Conservation (phyloP, 2,888 invertebrate genomes). For the Poecilus cupreus region DNA sequence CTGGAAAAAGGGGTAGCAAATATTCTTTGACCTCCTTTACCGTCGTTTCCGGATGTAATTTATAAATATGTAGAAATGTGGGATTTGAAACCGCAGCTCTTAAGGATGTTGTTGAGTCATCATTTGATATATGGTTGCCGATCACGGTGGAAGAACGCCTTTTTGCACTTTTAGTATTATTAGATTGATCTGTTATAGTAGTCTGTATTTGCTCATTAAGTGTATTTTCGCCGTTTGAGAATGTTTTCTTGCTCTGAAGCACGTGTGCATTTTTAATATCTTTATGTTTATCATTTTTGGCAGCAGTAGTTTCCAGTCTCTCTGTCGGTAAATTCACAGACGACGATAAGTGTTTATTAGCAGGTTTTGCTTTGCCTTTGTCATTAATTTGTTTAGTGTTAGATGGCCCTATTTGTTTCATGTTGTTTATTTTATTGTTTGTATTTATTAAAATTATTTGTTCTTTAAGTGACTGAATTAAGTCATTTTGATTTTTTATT, state of each 20-base stretch:
- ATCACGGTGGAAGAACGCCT: background rate
- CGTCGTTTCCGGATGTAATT: too few relatives aligned
- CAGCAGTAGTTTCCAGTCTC: background rate
- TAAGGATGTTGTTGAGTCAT: too few relatives aligned
- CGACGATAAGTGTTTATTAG: background rate
- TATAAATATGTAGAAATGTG: too few relatives aligned
- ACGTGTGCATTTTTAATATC: background rate
- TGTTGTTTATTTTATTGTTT: background rate
- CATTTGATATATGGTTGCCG: background rate
- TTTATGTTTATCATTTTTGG: background rate
- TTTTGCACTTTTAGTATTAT: background rate
- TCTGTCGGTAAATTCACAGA: background rate
- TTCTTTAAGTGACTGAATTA: background rate
- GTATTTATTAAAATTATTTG: background rate
- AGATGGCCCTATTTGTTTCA: background rate
- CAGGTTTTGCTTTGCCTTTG: background rate
- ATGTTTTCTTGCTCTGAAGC: background rate
- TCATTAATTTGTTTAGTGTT: background rate
- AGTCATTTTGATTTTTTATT: background rate
- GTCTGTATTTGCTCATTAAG: background rate
- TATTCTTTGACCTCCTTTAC: too few relatives aligned
- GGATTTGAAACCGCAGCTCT: too few relatives aligned
- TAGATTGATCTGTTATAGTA: background rate
- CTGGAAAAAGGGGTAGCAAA: background rate
- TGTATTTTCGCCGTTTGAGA: background rate